Base-by-base conservation (phyloP, 2,113 vertebrate genomes). In the Amia ocellicauda region DNA sequence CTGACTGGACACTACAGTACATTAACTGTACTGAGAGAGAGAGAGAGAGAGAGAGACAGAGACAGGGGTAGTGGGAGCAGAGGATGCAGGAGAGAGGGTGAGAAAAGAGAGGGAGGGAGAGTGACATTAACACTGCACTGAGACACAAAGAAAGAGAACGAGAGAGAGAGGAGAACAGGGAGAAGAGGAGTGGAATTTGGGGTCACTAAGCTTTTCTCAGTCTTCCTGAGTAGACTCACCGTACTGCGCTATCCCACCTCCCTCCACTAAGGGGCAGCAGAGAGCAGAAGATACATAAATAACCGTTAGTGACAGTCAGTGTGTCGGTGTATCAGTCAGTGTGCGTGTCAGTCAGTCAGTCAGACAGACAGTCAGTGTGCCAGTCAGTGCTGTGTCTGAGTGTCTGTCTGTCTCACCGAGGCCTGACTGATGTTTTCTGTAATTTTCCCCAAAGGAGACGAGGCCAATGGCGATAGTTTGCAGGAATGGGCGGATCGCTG, bases 391-490 rank as follows among this genome's bases (percentile, higher is more conserved):
- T n/a, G n/a, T n/a, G n/a, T n/a, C n/a, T n/a, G n/a, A n/a, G n/a
- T n/a, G 14, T 23, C 51, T 24, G 62, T 42, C 57, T 58, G 65
- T 83, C 93, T 91, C 73, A 95, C 94, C 81, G 71, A 96, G 84
- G 70, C 92, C 86, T 2, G 88, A 90, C 69, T 90, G 89, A 9
- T 93, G 91, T 4, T 85, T 91, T 65, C 74, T 92, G 82, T 95
- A 96, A 80, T 95, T 94, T 58, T 95, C 93, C 65, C 93, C 93
- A 23, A 95, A 94, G 53, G 94, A 91, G 69, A 96, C 92, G 24
- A 96, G 88, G 58, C 94, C 85, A 0, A 95, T 93, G 72, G 93
- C 86, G 41, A 96, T 89, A 62, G 92, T 94, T 78, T 96, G 94
- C 68, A 96, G 88, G 77, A 85, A 92, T 0, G 93, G 93, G 17